Evolutionary conservation across 2,797 vertebrate species (phyloP).

Genomic region (Cheirogaleus major): DNA sequence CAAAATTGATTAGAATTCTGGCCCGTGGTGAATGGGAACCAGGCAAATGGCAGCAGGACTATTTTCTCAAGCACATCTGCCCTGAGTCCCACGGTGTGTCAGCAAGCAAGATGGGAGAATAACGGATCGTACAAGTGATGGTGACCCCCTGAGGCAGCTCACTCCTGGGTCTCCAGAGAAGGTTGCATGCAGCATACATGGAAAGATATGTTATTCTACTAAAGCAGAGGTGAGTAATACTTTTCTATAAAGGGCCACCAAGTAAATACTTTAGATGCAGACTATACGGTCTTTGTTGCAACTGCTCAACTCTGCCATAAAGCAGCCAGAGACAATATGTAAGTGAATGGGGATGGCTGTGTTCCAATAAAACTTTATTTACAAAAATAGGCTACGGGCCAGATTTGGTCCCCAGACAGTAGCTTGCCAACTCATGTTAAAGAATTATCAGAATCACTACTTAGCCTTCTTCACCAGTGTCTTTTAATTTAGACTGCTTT

Average conservation of each 20-base stretch:
- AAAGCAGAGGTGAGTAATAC: background rate
- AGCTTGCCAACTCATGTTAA: background rate
- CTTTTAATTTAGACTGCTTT: background rate
- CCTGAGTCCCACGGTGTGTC: background rate
- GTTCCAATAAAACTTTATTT: slow-evolving; percentile 48
- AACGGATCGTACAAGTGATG: background rate
- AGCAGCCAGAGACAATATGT: background rate
- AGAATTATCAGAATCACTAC: background rate
- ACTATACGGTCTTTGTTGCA: background rate
- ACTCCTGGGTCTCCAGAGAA: background rate
- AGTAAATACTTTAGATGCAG: background rate
- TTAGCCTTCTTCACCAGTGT: background rate
- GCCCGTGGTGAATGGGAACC: background rate
- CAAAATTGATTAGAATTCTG: background rate
- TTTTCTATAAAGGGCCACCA: background rate
- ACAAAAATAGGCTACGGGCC: background rate
- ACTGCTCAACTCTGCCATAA: background rate
- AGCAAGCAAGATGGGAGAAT: background rate
- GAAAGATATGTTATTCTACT: background rate
- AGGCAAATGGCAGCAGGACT: background rate
- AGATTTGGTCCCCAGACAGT: background rate
- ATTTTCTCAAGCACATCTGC: background rate
- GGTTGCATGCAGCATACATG: rapidly evolving
- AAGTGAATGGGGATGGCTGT: background rate
- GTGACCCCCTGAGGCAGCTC: background rate